Evolutionary conservation across 2,113 vertebrate genomes (phyloP).

Genomic region (Acanthochromis polyacanthus): DNA sequence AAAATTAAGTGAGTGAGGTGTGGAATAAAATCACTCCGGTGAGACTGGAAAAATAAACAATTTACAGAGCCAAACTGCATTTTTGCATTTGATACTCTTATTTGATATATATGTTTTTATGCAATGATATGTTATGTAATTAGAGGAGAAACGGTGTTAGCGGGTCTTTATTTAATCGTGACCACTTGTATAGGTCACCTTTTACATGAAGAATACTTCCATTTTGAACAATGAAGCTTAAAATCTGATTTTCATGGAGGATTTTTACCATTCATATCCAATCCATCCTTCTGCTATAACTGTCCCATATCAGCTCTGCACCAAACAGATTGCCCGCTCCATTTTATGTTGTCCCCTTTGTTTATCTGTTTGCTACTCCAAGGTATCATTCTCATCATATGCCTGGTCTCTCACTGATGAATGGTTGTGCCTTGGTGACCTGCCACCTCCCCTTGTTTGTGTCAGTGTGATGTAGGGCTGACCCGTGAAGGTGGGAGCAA

Average conservation of each 20-base stretch:
- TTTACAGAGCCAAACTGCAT: neutral
- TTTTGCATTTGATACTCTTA: neutral
- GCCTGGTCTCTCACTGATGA: slow-evolving; percentile 73
- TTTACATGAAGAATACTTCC: too few relatives aligned
- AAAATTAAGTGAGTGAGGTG: neutral
- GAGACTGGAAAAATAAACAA: neutral
- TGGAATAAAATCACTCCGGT: neutral
- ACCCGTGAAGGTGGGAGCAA: slow-evolving; percentile 60
- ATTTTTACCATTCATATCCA: too few relatives aligned
- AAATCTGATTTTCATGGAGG: too few relatives aligned
- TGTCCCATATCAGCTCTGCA: neutral
- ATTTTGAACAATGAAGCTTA: too few relatives aligned
- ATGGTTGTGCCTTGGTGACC: slow-evolving; percentile 52
- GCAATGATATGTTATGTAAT: too few relatives aligned
- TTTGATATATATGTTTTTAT: neutral
- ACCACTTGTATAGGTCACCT: too few relatives aligned
- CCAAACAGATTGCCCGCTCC: neutral
- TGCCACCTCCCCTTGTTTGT: slow-evolving; percentile 40
- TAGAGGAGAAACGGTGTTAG: too few relatives aligned
- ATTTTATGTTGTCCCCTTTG: slow-evolving; percentile 26
- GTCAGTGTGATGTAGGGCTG: slow-evolving; percentile 70
- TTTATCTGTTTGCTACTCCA: slow-evolving; percentile 56
- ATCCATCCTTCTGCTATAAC: neutral
- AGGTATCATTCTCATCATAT: slow-evolving; percentile 64
- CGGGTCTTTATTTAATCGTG: too few relatives aligned